Evolutionary conservation across 2,888 invertebrate genomes (phyloP), one percentile per base, ranked within the genome.

Genomic region (Troglohyphantes excavatus): DNA sequence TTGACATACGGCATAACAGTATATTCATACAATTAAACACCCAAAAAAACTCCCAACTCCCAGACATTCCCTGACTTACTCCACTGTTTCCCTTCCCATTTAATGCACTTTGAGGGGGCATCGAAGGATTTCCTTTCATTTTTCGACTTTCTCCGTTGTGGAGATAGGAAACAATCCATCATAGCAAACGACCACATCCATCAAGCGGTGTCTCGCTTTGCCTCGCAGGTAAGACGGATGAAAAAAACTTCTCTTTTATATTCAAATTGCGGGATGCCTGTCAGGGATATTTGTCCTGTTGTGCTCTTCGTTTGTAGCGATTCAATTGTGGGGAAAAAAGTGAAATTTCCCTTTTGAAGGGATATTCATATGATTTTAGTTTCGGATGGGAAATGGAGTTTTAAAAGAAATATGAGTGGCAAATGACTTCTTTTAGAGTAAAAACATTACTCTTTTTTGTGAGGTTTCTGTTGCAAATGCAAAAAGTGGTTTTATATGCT

Each of bases 131-230:
- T 65, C 13, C 27, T 23, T 39, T 43, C 23, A 59, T 39, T 59
- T 27, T 63, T 21, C 39, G 43, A 46, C 23, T 46, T 72, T 78
- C 76, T 78, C 17, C 39, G 17, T 39, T 65, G 65, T 29, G 23
- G 43, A 59, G 82, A 75, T 68, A 75, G 43, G 75, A 83, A 76
- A 76, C 26, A 81, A 89, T 89, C 81, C 53, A 88, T 88, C 87
- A 81, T 59, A 43, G 46, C 11, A 73, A 88, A 81, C 73, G 67
- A 63, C 81, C 73, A 65, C 87, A 88, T 88, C 82, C 59, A 89
- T 89, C 88, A 89, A 53, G 7, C 17, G 11, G 73, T 59, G 73
- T 88, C 81, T 63, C 75, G 46, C 59, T 65, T 79, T 61, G 65
- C 72, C 86, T 79, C 17, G 79, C 70, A 63, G 72, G 86, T 39